Base-by-base conservation (phyloP, 2,888 invertebrate species). In the Coleophora flavipennella region DNA sequence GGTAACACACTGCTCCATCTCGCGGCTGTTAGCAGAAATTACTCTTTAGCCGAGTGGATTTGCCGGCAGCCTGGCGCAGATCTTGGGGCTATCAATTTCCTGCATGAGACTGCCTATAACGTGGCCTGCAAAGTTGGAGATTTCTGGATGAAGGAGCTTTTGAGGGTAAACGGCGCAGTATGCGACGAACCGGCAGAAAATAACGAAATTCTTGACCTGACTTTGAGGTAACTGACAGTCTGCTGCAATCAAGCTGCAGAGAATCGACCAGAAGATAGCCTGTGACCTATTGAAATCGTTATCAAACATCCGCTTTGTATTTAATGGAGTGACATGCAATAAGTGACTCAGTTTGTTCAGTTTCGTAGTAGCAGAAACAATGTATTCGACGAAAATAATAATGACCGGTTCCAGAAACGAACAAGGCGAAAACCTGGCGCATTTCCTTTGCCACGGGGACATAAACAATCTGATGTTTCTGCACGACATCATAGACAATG, bases 121-220 rank as follows among this genome's bases (percentile, higher is more conserved):
- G 31, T 31, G 31, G 31, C 12, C 31, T 31, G 31, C 31, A 31
- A n/a, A n/a, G 31, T 31, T 31, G 31, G 31, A 31, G 31, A 31
- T 31, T 31, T 31, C 8, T 9, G 31, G 31, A 31, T 31, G 31
- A 31, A n/a, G 31, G 31, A 31, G n/a, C 31, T 31, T 31, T 11
- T 31, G 31, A 31, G 7, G 31, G n/a, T 31, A 7, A 31, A 31
- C n/a, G 31, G 31, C 31, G 31, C 31, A 11, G 31, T 31, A n/a
- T 7, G 31, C 31, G 31, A 31, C 31, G 31, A 31, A 31, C 31
- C 31, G 6, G 9, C 6, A 8, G n/a, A n/a, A n/a, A n/a, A n/a
- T n/a, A n/a, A n/a, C n/a, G n/a, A n/a, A n/a, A n/a, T n/a, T n/a
- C n/a, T n/a, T n/a, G n/a, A n/a, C n/a, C n/a, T n/a, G n/a, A n/a